Evolutionary conservation across 1,140 invertebrate species (phyloP), one percentile per base, ranked within the genome.

Genomic region (Tetragonula clypearis): DNA sequence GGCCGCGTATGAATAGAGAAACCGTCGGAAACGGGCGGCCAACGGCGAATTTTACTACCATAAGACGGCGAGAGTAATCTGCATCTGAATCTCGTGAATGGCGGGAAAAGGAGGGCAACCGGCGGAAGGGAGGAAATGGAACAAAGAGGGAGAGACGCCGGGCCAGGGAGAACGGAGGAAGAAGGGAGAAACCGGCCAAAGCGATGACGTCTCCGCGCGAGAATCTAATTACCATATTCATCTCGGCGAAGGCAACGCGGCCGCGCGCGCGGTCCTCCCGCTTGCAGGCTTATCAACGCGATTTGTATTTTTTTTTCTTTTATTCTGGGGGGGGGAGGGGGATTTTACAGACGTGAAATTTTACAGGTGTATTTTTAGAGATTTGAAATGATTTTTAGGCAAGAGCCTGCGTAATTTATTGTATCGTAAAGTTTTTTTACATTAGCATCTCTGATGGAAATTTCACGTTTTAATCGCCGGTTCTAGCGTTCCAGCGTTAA

Each of bases 151-250:
- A 17, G 14, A 30, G 17, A 35, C 35, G 35, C 35, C 5, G 11
- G 35, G 14, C 2, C 41, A 19, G 76, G 30, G 4, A 72, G 73
- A 69, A 81, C 77, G 72, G 75, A 69, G 49, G 69, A 74, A 71
- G 82, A 87, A 72, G 62, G 84, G 86, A 82, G 74, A 87, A 30
- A 76, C 77, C 79, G 79, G 86, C 86, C 85, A 85, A 77, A 85
- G 77, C 88, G 90, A 91, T 88, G 91, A 92, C 86, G 87, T 87
- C 80, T 76, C 81, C 75, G 86, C 85, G 76, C 86, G 83, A 82
- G 89, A 92, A 92, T 91, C 86, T 89, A 91, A 91, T 92, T 92
- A 90, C 87, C 87, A 91, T 91, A 92, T 92, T 69, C 75, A 83
- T 79, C 66, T 76, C 73, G 84, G 74, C 78, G 78, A 30, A 66